Base-by-base conservation (phyloP, 1,140 invertebrate genomes). In the Bombus impatiens region DNA sequence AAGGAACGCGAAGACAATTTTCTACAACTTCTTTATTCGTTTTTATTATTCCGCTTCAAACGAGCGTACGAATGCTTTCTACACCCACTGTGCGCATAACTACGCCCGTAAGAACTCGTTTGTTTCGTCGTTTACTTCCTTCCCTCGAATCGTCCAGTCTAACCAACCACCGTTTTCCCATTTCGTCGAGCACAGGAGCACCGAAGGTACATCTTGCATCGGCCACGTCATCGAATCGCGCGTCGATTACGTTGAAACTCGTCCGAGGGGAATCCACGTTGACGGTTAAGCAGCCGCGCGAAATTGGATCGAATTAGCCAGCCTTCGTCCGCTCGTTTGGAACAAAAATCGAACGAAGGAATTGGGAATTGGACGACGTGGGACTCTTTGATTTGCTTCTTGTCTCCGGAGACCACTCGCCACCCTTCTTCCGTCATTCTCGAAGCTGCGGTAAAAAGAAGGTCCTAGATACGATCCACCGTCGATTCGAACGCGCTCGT, bases 241-340 rank as follows among this genome's bases (percentile, higher is more conserved):
- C 68, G 35, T 70, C 71, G 71, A 72, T 72, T 72, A 42, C 71
- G 71, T 1, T 9, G 71, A 72, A 42, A 42, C 71, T 72, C 13
- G 28, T 74, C 72, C 72, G 42, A n/a, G 2, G 71, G 71, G 72
- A 74, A 47, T 74, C 18, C 28, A 44, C 25, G 76, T 62, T n/a
- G 32, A 47, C 18, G 62, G 22, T 77, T 84, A 88, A 80, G 53
- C 71, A 35, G 78, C 44, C 59, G 81, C 76, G 65, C 28, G 82
- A 85, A 88, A 88, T 86, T 77, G 72, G 87, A 68, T 86, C 84
- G 78, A 88, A 89, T 89, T 89, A 89, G 47, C 40, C 78, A 22
- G n/a, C 28, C 28, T 25, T 32, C 40, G 42, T 37, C 47, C 57
- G 59, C 28, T 62, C 59, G 28, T 62, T 28, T 78, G 71, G 70